These are phyloP conservation scores for Hololepta plana DNA, from an alignment of 2,888 invertebrate species.

Conservation along the genomic window DNA sequence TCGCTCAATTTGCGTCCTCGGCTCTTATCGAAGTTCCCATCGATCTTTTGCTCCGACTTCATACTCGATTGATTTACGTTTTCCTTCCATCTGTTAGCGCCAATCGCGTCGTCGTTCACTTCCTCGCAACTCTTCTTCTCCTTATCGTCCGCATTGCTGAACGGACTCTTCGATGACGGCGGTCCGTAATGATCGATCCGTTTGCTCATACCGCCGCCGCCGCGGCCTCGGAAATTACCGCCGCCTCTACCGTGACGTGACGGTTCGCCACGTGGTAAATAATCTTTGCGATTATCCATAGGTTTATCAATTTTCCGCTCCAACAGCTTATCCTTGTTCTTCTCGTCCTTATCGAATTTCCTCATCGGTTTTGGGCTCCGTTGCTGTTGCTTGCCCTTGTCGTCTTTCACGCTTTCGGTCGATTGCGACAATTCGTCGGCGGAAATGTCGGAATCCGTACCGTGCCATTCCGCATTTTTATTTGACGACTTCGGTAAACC, in stretches of 20 bases:
- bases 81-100: too few species aligned
- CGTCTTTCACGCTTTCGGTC: slow-evolving; percentile 32
- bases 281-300: slow-evolving; percentile 27
- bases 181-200: slow-evolving; percentile 62
- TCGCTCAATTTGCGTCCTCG: too few species aligned
- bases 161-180: slow-evolving; percentile 64
- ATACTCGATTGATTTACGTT: too few species aligned
- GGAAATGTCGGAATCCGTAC: slow-evolving; percentile 56
- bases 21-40: too few species aligned
- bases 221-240: slow-evolving; percentile 23
- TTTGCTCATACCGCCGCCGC: slow-evolving; percentile 33
- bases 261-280: slow-evolving; percentile 77
- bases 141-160: slow-evolving; percentile 26
- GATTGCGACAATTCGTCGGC: slow-evolving; percentile 47
- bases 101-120: too few species aligned
- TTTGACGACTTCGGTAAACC: slow-evolving; percentile 21
- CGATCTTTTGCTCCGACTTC: too few species aligned
- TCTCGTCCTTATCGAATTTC: slow-evolving; percentile 38
- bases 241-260: slow-evolving; percentile 69
- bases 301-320: slow-evolving; percentile 17
- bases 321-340: slow-evolving; percentile 35
- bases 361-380: slow-evolving; percentile 33
- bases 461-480: slow-evolving; percentile 31
- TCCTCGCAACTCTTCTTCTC: slow-evolving; percentile 21
- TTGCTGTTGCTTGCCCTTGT: slow-evolving; percentile 32